phyloP scores from a whole-genome alignment of 2,797 vertebrate species.

The Buceros bicornis region DNA sequence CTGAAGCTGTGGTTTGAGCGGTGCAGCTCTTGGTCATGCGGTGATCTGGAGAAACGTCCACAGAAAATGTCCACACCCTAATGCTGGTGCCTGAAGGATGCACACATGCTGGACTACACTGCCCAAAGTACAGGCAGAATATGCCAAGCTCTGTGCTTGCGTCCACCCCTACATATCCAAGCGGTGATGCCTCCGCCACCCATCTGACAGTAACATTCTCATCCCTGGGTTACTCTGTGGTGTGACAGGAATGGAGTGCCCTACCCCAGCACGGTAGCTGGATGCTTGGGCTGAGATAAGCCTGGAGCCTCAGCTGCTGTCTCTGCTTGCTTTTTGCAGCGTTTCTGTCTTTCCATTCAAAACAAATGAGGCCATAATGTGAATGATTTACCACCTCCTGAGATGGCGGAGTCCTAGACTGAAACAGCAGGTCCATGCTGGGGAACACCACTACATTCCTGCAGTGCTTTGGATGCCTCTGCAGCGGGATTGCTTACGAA shows the following conservation, averaged over 20 bases:
- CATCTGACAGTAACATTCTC: not conserved
- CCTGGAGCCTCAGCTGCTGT: not conserved
- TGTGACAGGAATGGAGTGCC: not conserved
- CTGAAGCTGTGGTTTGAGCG: not conserved
- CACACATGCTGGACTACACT: accelerated
- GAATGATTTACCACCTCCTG: not conserved
- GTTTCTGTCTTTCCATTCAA: not conserved
- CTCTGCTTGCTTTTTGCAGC: not conserved
- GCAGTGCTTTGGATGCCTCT: slow-evolving; percentile 47
- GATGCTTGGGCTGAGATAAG: not conserved
- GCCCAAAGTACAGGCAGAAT: not conserved
- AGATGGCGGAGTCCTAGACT: not conserved
- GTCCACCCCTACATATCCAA: accelerated
- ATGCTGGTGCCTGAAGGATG: not conserved
- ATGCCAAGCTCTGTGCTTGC: not conserved
- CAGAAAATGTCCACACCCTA: not conserved
- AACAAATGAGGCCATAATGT: not conserved
- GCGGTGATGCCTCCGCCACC: not conserved
- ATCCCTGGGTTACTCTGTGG: not conserved
- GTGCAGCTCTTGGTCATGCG: not conserved
- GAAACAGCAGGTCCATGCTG: accelerated
- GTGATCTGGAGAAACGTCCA: not conserved
- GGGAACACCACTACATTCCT: not conserved
- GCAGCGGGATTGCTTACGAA: not conserved
- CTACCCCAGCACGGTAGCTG: not conserved